phyloP scores from a whole-genome alignment of 2,797 vertebrate species.

The Apogon hyalosoma region DNA sequence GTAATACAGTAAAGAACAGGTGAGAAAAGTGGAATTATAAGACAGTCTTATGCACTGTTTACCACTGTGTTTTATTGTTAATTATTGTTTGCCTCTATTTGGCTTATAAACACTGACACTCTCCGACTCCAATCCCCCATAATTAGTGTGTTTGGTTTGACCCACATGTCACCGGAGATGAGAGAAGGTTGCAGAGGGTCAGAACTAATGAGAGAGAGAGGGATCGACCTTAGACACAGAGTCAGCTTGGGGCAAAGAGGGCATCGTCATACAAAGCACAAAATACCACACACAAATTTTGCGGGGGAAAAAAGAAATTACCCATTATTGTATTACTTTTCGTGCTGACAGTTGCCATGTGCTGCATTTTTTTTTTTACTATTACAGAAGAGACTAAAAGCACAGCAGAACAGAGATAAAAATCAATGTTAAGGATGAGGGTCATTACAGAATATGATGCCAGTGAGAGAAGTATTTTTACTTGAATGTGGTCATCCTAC shows the following conservation, averaged over 20 bases:
- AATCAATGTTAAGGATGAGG: conserved; percentile 37
- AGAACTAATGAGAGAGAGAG: conserved; percentile 77
- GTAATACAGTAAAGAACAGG: conserved; percentile 28
- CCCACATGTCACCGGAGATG: conserved; percentile 67
- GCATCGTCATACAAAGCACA: conserved; percentile 55
- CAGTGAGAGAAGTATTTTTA: conserved; percentile 36
- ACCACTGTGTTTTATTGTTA: conserved; percentile 34
- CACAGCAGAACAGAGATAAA: conserved; percentile 17
- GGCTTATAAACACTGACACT: conserved; percentile 63
- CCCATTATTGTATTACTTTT: conserved; percentile 30
- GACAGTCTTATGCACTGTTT: conserved; percentile 58
- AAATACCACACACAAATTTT: conserved; percentile 38
- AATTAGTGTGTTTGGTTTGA: conserved; percentile 75
- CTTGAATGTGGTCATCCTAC: conserved; percentile 23
- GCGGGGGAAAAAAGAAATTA: conserved; percentile 32
- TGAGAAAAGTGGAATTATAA: conserved; percentile 39
- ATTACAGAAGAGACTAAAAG: conserved; percentile 21
- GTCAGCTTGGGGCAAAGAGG: conserved; percentile 59
- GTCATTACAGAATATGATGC: conserved; percentile 24
- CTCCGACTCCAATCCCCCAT: conserved; percentile 47
- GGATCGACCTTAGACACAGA: conserved; percentile 66
- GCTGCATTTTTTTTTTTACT: conserved; percentile 11
- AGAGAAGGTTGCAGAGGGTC: conserved; percentile 71
- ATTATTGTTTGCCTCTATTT: conserved; percentile 71
- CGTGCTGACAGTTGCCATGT: background rate